These are phyloP conservation scores for Aphrophora alni DNA, from an alignment of 2,888 invertebrate species.

Conservation along the genomic window DNA sequence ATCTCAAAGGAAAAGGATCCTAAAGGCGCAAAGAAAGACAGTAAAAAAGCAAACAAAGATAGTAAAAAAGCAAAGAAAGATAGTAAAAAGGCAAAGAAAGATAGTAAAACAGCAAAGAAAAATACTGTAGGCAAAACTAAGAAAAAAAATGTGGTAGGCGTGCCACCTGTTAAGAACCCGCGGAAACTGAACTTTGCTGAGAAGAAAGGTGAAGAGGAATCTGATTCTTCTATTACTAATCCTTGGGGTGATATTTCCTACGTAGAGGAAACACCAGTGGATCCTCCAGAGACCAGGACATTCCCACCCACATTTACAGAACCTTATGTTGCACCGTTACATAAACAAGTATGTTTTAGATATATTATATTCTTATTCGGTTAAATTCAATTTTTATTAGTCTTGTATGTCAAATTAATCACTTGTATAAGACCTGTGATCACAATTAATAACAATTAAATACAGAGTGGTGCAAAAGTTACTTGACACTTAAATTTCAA, in stretches of 20 bases:
- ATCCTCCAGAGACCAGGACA: background rate
- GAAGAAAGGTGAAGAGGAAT: background rate
- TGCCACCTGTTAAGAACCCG: background rate
- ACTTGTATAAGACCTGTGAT: too few relatives aligned
- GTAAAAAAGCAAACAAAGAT: background rate
- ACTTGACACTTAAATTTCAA: too few relatives aligned
- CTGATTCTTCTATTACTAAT: background rate
- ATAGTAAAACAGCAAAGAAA: background rate
- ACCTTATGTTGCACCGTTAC: background rate
- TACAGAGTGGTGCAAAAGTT: too few relatives aligned
- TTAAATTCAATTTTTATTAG: too few relatives aligned
- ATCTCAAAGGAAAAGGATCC: background rate
- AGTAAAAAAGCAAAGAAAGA: background rate
- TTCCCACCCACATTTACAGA: background rate
- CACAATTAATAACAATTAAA: too few relatives aligned
- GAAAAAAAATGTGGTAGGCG: background rate
- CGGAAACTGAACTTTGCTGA: background rate
- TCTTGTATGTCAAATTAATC: too few relatives aligned
- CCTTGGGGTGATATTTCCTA: background rate
- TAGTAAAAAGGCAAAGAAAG: background rate
- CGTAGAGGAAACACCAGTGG: background rate
- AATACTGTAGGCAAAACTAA: background rate
- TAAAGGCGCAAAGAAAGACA: background rate
- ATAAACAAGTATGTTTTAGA: background rate
- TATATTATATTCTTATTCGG: too few relatives aligned